A percentile compares a stretch with the other conserved stretches of the same genome.
Evolutionary conservation across 2,888 invertebrate genomes (phyloP).

Genomic region (Exocentrus adspersus): DNA sequence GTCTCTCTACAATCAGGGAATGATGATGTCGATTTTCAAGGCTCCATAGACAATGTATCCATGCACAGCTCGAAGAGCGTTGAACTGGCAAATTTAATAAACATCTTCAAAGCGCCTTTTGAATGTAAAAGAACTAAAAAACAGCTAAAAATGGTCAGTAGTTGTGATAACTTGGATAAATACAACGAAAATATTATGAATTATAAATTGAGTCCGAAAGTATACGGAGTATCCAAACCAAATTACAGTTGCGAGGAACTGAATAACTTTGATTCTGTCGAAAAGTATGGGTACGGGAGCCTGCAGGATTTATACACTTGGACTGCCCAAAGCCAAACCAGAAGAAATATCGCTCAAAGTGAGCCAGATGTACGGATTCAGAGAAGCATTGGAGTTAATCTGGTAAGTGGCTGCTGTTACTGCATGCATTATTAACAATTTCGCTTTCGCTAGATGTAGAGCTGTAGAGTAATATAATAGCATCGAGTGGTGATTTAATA

Average conservation of each 20-base stretch:
- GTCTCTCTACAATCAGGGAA: slow-evolving; percentile 48
- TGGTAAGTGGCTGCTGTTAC: slow-evolving; percentile 40
- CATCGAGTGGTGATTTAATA: too few species aligned
- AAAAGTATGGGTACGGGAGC: slow-evolving; percentile 69
- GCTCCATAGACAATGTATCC: slow-evolving; percentile 68
- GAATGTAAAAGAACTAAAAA: slow-evolving; percentile 53
- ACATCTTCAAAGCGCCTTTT: slow-evolving; percentile 59
- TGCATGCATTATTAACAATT: neutral
- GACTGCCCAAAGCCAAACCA: slow-evolving; percentile 41
- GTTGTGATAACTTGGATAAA: slow-evolving; percentile 58
- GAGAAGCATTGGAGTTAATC: slow-evolving; percentile 39
- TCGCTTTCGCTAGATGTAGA: too few species aligned
- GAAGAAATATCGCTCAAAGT: slow-evolving; percentile 66
- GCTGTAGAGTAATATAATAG: too few species aligned
- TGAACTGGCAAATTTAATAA: slow-evolving; percentile 59
- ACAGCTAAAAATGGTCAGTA: slow-evolving; percentile 53
- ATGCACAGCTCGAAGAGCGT: slow-evolving; percentile 70
- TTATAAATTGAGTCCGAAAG: slow-evolving; percentile 74
- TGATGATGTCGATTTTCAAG: slow-evolving; percentile 50
- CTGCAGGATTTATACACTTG: slow-evolving; percentile 70
- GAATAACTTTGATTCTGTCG: slow-evolving; percentile 54
- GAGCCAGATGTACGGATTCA: slow-evolving; percentile 72
- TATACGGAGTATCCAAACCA: slow-evolving; percentile 66
- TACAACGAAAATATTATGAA: slow-evolving; percentile 57
- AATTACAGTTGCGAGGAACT: slow-evolving; percentile 60